phyloP scores from a whole-genome alignment of 2,888 invertebrate species.

The Drosophila leonis region DNA sequence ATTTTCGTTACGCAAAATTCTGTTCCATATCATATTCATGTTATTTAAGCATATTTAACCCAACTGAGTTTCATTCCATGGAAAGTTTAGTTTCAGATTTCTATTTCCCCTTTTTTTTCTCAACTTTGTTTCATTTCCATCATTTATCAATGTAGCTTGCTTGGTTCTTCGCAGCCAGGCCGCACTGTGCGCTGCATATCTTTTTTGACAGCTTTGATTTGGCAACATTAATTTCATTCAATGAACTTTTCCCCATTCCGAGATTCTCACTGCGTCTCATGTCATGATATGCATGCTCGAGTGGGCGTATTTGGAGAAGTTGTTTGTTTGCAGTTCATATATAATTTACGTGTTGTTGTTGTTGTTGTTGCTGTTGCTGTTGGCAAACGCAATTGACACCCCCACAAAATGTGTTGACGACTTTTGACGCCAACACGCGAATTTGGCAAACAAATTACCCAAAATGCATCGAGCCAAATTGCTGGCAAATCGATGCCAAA shows the following conservation, averaged over 20 bases:
- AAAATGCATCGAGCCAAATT: slow-evolving; percentile 64
- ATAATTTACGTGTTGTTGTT: slow-evolving; percentile 33
- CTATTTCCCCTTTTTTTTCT: not conserved
- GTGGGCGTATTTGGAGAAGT: slow-evolving; percentile 29
- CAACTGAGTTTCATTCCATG: not conserved
- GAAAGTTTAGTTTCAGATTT: not conserved
- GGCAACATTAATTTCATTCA: slow-evolving; percentile 41
- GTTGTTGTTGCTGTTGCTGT: slow-evolving; percentile 18
- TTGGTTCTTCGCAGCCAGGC: not conserved
- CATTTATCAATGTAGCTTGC: not conserved
- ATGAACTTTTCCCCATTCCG: slow-evolving; percentile 24
- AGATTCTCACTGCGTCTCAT: slow-evolving; percentile 18
- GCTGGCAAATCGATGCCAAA: slow-evolving; percentile 63
- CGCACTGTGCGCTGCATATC: slow-evolving; percentile 13
- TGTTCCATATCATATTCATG: too few species aligned
- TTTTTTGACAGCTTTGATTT: slow-evolving; percentile 14
- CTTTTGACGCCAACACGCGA: slow-evolving; percentile 69
- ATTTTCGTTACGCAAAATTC: not conserved
- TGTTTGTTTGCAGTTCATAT: slow-evolving; percentile 14
- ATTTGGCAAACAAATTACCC: slow-evolving; percentile 73
- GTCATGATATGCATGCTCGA: slow-evolving; percentile 21
- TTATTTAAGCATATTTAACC: not conserved
- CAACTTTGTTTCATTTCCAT: not conserved
- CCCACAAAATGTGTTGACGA: slow-evolving; percentile 58
- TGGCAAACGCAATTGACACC: slow-evolving; percentile 58